Percentiles rank a stretch among this genome's conserved stretches.
Evolutionary conservation across 2,113 vertebrate species (phyloP).

Genomic region (Barbus barbus): DNA sequence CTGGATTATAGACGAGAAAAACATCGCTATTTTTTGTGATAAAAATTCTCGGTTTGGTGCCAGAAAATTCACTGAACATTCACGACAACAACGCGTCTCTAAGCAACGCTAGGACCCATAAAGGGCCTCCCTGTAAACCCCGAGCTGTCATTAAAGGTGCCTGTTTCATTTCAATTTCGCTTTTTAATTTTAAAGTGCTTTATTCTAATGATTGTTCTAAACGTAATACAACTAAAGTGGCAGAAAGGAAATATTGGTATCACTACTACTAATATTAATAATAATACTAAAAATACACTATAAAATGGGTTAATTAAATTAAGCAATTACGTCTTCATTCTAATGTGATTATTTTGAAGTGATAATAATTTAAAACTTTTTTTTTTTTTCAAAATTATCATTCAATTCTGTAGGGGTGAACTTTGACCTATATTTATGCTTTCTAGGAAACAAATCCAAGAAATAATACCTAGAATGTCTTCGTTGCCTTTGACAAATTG

Average conservation of each 20-base stretch:
- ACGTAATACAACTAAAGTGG: background rate
- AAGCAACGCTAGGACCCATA: constrained; percentile 73
- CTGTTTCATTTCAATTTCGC: background rate
- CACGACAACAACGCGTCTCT: constrained; percentile 62
- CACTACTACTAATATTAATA: background rate
- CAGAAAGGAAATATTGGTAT: background rate
- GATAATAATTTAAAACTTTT: too few species aligned
- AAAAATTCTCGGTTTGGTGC: background rate
- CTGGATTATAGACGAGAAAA: background rate
- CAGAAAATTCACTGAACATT: constrained; percentile 15
- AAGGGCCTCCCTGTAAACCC: constrained; percentile 33
- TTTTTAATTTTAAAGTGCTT: too few species aligned
- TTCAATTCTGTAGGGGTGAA: background rate
- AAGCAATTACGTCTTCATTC: background rate
- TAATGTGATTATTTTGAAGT: background rate
- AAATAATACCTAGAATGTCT: background rate
- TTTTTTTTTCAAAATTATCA: background rate
- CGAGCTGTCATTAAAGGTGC: background rate
- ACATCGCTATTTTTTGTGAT: background rate
- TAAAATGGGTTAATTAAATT: background rate
- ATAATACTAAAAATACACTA: background rate
- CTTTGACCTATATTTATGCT: background rate
- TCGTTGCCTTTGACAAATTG: constrained; percentile 31
- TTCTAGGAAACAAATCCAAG: background rate
- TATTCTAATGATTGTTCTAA: too few species aligned